These are phyloP conservation scores for Heliocidaris erythrogramma DNA, from an alignment of 35 echinoderm and acorn worm species.

Conservation along the genomic window DNA sequence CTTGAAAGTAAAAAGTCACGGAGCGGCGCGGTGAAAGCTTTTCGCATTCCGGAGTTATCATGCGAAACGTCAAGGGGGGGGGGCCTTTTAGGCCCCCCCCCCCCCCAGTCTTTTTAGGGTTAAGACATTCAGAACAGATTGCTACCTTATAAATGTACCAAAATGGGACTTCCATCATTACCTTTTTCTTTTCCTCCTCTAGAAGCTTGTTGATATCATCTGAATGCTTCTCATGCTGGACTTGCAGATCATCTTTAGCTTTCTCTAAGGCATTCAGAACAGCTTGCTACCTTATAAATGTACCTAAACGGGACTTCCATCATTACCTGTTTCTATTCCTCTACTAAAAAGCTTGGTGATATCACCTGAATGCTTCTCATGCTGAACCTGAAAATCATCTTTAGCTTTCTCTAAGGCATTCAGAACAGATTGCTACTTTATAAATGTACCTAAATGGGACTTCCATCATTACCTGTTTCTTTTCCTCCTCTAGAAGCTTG, in stretches of 20 bases:
- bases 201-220: background rate
- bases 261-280: constrained; percentile 26
- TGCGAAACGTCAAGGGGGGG: too few relatives aligned
- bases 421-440: background rate
- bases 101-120: too few relatives aligned
- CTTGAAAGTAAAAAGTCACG: too few relatives aligned
- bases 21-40: too few relatives aligned
- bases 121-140: constrained; percentile 39
- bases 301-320: too few relatives aligned
- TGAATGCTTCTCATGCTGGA: background rate
- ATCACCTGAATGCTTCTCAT: background rate
- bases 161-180: background rate
- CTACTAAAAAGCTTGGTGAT: background rate
- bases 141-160: too few relatives aligned
- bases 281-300: background rate
- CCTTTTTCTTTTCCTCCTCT: constrained; percentile 22
- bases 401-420: constrained; percentile 38
- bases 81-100: too few relatives aligned
- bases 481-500: background rate
- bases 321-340: too few relatives aligned
- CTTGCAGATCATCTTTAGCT: constrained; percentile 2
- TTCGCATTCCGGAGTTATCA: too few relatives aligned
- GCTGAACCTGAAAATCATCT: background rate
- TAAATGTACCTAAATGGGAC: too few relatives aligned
- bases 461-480: too few relatives aligned